Evolutionary conservation across 2,888 invertebrate genomes (phyloP).

Genomic region (Masnerella sp.): DNA sequence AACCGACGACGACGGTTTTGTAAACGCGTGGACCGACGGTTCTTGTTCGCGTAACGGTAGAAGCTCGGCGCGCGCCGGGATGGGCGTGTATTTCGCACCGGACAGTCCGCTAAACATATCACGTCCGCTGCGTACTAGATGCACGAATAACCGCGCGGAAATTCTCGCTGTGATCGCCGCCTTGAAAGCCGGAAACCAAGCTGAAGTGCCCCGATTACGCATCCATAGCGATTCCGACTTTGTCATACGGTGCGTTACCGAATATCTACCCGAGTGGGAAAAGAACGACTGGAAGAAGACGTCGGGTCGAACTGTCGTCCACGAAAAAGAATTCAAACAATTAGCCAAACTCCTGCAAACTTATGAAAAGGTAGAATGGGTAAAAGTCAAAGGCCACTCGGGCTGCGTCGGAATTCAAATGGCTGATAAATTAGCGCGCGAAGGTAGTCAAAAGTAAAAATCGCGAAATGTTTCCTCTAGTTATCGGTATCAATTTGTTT

Average conservation of each 20-base stretch:
- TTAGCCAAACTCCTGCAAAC: neutral
- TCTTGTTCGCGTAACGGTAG: constrained; percentile 1
- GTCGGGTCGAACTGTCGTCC: neutral
- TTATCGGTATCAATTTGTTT: too few relatives aligned
- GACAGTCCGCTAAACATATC: neutral
- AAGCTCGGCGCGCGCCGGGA: constrained; percentile 5
- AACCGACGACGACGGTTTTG: neutral
- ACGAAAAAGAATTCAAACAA: neutral
- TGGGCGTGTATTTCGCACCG: constrained; percentile 6
- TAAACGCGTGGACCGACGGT: constrained; percentile 13
- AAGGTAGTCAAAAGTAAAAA: too few relatives aligned
- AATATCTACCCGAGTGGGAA: constrained; percentile 6
- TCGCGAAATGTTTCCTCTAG: too few relatives aligned
- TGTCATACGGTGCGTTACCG: neutral
- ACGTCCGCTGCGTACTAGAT: neutral
- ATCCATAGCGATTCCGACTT: constrained; percentile 6
- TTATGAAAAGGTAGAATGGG: neutral
- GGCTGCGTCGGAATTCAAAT: neutral
- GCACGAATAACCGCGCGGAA: neutral
- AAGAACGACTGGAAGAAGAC: neutral
- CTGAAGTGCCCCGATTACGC: neutral
- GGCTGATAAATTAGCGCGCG: neutral
- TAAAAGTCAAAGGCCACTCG: neutral
- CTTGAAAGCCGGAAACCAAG: neutral
- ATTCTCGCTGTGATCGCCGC: neutral